phyloP scores from a whole-genome alignment of 2,888 invertebrate genomes.

The Andrena bicolor region DNA sequence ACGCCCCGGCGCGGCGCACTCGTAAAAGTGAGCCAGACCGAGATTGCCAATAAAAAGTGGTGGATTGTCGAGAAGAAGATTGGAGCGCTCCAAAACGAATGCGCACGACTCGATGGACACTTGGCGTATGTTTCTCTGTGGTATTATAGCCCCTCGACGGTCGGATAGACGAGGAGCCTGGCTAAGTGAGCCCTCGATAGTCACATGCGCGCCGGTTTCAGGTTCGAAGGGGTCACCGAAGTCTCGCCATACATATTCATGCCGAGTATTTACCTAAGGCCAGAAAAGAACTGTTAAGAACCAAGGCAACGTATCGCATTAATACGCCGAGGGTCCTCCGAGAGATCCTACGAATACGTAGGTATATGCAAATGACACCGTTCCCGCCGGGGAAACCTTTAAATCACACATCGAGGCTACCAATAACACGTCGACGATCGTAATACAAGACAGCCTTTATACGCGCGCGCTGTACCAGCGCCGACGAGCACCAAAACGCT shows the following conservation, averaged over 20 bases:
- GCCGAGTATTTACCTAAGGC: constrained; percentile 72
- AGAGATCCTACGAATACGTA: constrained; percentile 72
- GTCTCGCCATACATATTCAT: constrained; percentile 72
- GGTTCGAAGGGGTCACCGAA: constrained; percentile 64
- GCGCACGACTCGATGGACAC: too few species aligned
- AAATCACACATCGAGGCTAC: constrained; percentile 73
- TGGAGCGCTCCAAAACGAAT: too few species aligned
- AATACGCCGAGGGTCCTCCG: constrained; percentile 70
- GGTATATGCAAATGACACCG: constrained; percentile 74
- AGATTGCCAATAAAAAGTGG: constrained; percentile 3
- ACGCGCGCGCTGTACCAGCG: constrained; percentile 4
- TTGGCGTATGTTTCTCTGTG: too few species aligned
- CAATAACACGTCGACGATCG: constrained; percentile 67
- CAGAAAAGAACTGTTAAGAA: constrained; percentile 76
- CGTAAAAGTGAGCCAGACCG: constrained; percentile 6
- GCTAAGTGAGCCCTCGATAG: constrained; percentile 43
- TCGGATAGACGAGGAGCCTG: constrained; percentile 26
- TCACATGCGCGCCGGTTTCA: constrained; percentile 51
- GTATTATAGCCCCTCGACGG: constrained; percentile 12
- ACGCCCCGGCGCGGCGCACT: background rate
- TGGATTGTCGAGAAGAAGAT: background rate
- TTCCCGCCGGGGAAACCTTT: constrained; percentile 65
- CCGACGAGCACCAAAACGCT: constrained; percentile 46
- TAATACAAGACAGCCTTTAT: constrained; percentile 57
- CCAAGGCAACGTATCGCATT: constrained; percentile 72